Evolutionary conservation across 2,888 invertebrate genomes (phyloP), one percentile per base, ranked within the genome.

Genomic region (Serripes groenlandicus): DNA sequence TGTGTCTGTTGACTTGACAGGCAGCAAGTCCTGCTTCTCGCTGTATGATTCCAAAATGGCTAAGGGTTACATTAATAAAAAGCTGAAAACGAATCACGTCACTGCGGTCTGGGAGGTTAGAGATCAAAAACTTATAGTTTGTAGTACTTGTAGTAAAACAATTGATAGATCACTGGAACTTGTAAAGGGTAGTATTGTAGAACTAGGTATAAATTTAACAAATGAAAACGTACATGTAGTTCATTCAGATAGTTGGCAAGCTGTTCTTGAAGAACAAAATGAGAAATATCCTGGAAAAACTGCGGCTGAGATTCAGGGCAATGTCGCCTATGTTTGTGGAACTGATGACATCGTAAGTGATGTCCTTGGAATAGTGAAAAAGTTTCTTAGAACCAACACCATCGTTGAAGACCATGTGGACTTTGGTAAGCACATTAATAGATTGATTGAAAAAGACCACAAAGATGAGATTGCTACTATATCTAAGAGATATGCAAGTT

Each of bases 351-450:
- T 83, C 23, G 4, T 72, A 18, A 37, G 62, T 42, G 64, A 28
- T 1, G 58, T 76, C 11, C n/a, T 75, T 54, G 82, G 79, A 30
- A 64, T 70, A 5, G 21, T 88, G 1, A 66, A 73, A 30, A 68
- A 56, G 7, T 89, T 86, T 54, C 49, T 89, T 15, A 58, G 70
- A 26, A 52, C 64, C 3, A 86, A 89, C 75, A 81, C 83, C 49
- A 64, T 83, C n/a, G 64, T 74, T 56, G 62, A 54, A 18, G 30
- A 80, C 21, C 58, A 71, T 28, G 52, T 80, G 7, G 34, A 58
- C 30, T 68, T 85, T 54, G 21, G 72, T 4, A 77, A 71, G 32
- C 69, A 73, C 21, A 56, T 78, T 1, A 58, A 75, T 42, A n/a
- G 54, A 21, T 86, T 90, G 32, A 32, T 90, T 4, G 72, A 75